Percentiles rank a stretch among this genome's conserved stretches.
phyloP scores from a whole-genome alignment of 2,888 invertebrate genomes.

The Melieria crassipennis region DNA sequence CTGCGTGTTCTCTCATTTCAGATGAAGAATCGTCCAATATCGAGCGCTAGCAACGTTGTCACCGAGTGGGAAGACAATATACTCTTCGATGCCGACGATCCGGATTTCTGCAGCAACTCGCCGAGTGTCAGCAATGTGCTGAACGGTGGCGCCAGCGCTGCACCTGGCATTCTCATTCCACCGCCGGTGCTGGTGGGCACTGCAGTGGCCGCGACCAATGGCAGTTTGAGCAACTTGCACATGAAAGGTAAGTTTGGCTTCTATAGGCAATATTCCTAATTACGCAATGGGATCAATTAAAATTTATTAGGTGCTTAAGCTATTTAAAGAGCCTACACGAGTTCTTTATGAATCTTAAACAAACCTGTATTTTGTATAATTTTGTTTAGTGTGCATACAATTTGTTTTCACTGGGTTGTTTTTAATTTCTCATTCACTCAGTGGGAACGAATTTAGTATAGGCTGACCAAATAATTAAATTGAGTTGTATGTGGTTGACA shows the following conservation, averaged over 20 bases:
- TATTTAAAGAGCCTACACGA: too few species aligned
- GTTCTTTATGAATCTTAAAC: too few species aligned
- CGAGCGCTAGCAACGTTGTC: slow-evolving; percentile 50
- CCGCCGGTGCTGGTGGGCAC: slow-evolving; percentile 40
- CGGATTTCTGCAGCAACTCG: slow-evolving; percentile 60
- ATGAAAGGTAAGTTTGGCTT: slow-evolving; percentile 55
- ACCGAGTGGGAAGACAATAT: slow-evolving; percentile 64
- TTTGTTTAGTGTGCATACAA: too few species aligned
- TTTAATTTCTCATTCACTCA: too few species aligned
- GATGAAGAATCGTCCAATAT: slow-evolving; percentile 59
- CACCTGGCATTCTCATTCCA: slow-evolving; percentile 31
- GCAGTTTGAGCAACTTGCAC: slow-evolving; percentile 48
- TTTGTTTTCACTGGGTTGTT: too few species aligned
- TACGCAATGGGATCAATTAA: too few species aligned
- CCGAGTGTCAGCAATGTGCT: slow-evolving; percentile 49
- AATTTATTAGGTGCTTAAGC: too few species aligned
- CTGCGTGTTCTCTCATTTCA: slow-evolving; percentile 34
- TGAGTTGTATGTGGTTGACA: too few species aligned
- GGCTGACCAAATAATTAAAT: too few species aligned
- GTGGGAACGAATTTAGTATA: too few species aligned
- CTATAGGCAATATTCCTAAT: too few species aligned
- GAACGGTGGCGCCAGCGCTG: slow-evolving; percentile 19
- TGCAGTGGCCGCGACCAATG: slow-evolving; percentile 44
- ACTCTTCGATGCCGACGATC: slow-evolving; percentile 65
- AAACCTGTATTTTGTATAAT: too few species aligned